Evolutionary conservation across 2,888 invertebrate species (phyloP).

Genomic region (Lasioglossum leucozonium): DNA sequence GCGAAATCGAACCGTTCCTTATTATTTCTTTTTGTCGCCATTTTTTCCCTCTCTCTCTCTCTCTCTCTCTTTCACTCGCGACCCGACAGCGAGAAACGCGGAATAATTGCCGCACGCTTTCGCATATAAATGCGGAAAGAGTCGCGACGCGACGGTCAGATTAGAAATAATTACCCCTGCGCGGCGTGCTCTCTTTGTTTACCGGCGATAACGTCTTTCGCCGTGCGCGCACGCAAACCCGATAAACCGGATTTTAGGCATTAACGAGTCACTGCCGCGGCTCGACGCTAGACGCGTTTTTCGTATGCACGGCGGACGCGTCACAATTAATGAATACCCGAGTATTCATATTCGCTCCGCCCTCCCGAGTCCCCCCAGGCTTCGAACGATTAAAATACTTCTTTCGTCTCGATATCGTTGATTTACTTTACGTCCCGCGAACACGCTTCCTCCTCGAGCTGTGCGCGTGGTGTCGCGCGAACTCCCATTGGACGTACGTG

Average conservation of each 20-base stretch:
- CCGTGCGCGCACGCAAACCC: slow-evolving; percentile 54
- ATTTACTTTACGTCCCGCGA: slow-evolving; percentile 18
- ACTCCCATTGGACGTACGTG: not conserved
- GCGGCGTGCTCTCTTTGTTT: slow-evolving; percentile 60
- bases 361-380: not conserved
- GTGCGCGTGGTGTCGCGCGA: slow-evolving; percentile 8
- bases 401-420: slow-evolving; percentile 16
- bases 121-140: slow-evolving; percentile 51
- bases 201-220: slow-evolving; percentile 62
- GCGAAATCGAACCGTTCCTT: slow-evolving; percentile 37
- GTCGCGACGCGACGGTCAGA: slow-evolving; percentile 51
- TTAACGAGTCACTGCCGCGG: slow-evolving; percentile 52
- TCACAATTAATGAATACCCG: slow-evolving; percentile 61
- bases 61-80: too few species aligned
- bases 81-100: slow-evolving; percentile 56
- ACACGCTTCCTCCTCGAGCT: slow-evolving; percentile 1
- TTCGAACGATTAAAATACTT: slow-evolving; percentile 24
- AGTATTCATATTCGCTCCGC: slow-evolving; percentile 45
- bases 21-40: not conserved
- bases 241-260: slow-evolving; percentile 68
- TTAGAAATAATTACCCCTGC: slow-evolving; percentile 67
- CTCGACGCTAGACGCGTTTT: slow-evolving; percentile 42
- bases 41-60: too few species aligned
- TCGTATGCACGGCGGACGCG: slow-evolving; percentile 56
- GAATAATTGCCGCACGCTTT: slow-evolving; percentile 49